Base-by-base conservation (phyloP, 2,888 invertebrate species). In the Acanthoscelides obtectus region DNA sequence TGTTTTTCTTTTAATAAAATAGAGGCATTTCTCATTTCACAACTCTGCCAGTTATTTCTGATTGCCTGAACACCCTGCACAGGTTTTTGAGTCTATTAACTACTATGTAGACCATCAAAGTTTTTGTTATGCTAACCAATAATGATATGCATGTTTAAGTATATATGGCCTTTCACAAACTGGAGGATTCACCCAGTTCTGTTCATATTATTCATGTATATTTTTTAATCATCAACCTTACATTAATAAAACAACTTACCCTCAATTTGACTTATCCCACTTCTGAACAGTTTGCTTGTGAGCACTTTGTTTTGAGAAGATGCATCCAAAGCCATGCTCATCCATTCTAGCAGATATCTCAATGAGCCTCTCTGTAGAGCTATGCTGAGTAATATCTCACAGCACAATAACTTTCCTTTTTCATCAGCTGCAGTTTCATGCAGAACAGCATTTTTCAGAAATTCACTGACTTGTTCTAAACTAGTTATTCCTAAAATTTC, bases 291-390 rank as follows among this genome's bases (percentile, higher is more conserved):
- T 27, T 83, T 77, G 64, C 83, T 83, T 70, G 82, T 81, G 20
- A 78, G 64, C 22, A 69, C 66, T 25, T 71, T 21, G 2, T 73
- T 71, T 20, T 72, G 74, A 69, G 71, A 80, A 74, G 83, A 81
- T 6, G 84, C 84, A 68, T 86, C 84, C 68, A 90, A 83, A 19
- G 90, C 89, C 87, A 90, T 87, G 74, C 89, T 88, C 68, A 90
- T 87, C 90, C 90, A 91, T 78, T 90, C 89, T 67, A 91, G 82
- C 22, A 90, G 81, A 80, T 88, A 88, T 66, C 88, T 82, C 21
- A 90, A 84, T 17, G 89, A 89, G 20, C 90, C 90, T 75, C 90
- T 81, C 84, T 90, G 90, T 27, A 89, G 82, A 19, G 89, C 88
- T 65, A 91, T 79, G 4, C 87, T 86, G 66, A 90, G 80, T 75